Evolutionary conservation across 2,797 vertebrate species (phyloP).

Genomic region (Syngnathus rostellatus): DNA sequence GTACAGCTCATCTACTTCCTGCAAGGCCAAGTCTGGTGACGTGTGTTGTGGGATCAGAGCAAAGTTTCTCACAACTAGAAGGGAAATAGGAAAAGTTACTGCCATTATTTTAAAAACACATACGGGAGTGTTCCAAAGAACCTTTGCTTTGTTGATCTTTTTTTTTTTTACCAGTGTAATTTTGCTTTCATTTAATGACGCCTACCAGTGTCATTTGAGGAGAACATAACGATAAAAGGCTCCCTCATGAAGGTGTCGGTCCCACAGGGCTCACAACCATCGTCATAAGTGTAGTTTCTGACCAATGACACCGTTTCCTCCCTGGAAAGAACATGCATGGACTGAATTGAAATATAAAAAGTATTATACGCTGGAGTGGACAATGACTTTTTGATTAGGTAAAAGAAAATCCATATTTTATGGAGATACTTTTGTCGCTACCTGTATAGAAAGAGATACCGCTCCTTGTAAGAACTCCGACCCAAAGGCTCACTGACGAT

Average conservation of each 20-base stretch:
- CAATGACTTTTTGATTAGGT: no score
- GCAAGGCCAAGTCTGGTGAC: constrained; percentile 66
- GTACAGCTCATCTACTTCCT: constrained; percentile 75
- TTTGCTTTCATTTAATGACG: not conserved
- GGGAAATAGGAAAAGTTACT: not conserved
- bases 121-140: no score
- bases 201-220: constrained; percentile 59
- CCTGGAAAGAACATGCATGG: constrained; percentile 48
- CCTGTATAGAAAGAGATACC: constrained; percentile 91
- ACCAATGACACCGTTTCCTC: constrained; percentile 60
- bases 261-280: constrained; percentile 66
- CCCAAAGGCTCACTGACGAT: constrained; percentile 79
- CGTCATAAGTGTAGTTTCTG: constrained; percentile 78
- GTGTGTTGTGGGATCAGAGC: constrained; percentile 84
- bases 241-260: constrained; percentile 77
- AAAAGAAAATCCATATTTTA: no score
- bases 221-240: constrained; percentile 82
- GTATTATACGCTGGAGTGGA: no score
- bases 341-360: no score
- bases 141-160: no score
- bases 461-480: constrained; percentile 79
- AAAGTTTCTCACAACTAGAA: constrained; percentile 63
- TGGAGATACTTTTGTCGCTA: constrained; percentile 30
- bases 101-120: no score
- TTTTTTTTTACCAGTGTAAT: no score